These are phyloP conservation scores for Heteractis magnifica DNA, from an alignment of 92 coral and sea anemone species.

Conservation along the genomic window DNA sequence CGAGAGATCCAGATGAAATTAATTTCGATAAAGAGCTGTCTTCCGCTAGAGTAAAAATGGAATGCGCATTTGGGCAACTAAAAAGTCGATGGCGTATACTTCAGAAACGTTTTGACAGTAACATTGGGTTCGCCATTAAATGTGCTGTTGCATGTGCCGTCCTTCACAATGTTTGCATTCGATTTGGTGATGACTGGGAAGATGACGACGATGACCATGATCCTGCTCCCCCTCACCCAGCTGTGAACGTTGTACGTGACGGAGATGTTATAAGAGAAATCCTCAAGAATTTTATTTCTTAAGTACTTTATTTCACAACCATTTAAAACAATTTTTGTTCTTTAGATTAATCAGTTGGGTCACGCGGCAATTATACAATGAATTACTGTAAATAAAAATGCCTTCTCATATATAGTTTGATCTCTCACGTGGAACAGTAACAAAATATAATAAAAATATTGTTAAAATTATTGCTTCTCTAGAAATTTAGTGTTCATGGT, in stretches of 20 bases:
- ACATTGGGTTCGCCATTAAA: slow-evolving; percentile 39
- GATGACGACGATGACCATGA: slow-evolving; percentile 27
- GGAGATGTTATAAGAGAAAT: slow-evolving; percentile 49
- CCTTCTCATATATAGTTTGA: no score
- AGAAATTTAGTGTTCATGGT: no score
- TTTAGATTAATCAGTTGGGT: neutral
- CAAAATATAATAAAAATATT: no score
- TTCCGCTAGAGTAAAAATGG: neutral
- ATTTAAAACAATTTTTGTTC: neutral
- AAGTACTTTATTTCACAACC: slow-evolving; percentile 9
- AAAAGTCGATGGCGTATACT: neutral
- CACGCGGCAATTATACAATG: no score
- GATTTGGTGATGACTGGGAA: slow-evolving; percentile 28
- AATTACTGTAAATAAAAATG: no score
- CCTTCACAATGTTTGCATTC: slow-evolving; percentile 42
- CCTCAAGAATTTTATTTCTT: slow-evolving; percentile 22
- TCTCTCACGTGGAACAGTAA: no score
- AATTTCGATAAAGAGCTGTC: slow-evolving; percentile 22
- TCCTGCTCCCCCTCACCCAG: slow-evolving; percentile 18
- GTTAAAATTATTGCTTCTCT: no score
- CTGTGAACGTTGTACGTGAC: slow-evolving; percentile 26
- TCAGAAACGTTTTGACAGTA: slow-evolving; percentile 45
- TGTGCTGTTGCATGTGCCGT: slow-evolving; percentile 42
- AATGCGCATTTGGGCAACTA: slow-evolving; percentile 19
- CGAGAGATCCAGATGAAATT: no score